Percentiles rank a stretch among this genome's conserved stretches.
Evolutionary conservation across 2,113 vertebrate genomes (phyloP).

Genomic region (Anhinga rufa): DNA sequence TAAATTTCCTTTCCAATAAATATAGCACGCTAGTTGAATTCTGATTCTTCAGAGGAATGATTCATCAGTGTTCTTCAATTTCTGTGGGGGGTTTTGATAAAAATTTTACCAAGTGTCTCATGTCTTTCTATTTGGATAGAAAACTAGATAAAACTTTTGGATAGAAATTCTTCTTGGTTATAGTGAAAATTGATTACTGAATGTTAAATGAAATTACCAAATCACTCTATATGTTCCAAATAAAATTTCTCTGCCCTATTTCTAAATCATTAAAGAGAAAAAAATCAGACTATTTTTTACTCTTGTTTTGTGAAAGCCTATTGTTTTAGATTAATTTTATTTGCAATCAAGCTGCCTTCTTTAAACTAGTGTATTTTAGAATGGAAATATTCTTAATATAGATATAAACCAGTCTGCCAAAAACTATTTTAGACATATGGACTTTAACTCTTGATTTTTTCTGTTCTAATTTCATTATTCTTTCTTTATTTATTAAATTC

Average conservation of each 20-base stretch:
- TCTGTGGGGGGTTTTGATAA: neutral
- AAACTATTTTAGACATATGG: neutral
- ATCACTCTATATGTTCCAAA: neutral
- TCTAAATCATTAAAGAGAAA: neutral
- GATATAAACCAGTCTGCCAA: neutral
- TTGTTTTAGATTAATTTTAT: neutral
- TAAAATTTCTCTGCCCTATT: neutral
- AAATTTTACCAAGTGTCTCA: neutral
- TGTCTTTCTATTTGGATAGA: neutral
- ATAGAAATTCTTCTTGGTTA: neutral
- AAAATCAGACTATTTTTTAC: neutral
- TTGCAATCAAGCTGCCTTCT: neutral
- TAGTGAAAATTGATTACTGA: neutral
- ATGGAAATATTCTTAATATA: neutral
- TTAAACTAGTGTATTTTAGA: neutral
- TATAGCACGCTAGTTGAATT: conserved; percentile 5
- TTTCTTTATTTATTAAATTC: neutral
- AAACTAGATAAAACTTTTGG: neutral
- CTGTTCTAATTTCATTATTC: neutral
- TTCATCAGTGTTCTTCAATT: neutral
- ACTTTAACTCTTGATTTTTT: neutral
- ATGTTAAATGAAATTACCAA: neutral
- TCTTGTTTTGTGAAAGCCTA: neutral
- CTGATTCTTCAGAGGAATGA: conserved; percentile 5
- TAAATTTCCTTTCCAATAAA: neutral